Evolutionary conservation across 2,797 vertebrate species (phyloP).

Genomic region (Hoplostethus atlanticus): DNA sequence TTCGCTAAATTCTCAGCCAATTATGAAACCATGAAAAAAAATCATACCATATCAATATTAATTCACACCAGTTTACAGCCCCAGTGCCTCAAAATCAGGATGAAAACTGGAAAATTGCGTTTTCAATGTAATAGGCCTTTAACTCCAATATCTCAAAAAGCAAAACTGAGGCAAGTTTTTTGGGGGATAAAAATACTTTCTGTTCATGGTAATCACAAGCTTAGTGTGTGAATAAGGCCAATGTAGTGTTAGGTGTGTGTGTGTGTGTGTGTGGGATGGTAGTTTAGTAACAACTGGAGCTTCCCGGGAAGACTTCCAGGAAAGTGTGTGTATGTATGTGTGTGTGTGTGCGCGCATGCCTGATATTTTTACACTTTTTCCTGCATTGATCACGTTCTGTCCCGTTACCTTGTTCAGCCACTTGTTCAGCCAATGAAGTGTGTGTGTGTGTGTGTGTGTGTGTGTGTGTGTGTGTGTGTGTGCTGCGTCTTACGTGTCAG

Average conservation of each 20-base stretch:
- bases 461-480: neutral
- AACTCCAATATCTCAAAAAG: conserved; percentile 2
- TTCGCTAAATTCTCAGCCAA: too few relatives aligned
- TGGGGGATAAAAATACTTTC: conserved; percentile 1
- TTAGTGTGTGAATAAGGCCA: conserved; percentile 16
- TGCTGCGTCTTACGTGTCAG: conserved; percentile 54
- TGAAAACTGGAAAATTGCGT: too few relatives aligned
- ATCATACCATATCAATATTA: too few relatives aligned
- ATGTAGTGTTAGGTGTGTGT: conserved; percentile 45
- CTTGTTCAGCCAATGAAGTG: conserved; percentile 25
- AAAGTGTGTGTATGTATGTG: conserved; percentile 22
- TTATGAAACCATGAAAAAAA: too few relatives aligned
- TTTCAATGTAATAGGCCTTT: conserved; percentile 12
- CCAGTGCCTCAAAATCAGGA: too few relatives aligned
- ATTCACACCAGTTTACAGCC: too few relatives aligned
- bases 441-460: conserved; percentile 4
- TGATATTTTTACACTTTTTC: conserved; percentile 34
- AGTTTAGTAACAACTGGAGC: conserved; percentile 53
- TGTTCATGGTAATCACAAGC: conserved; percentile 45
- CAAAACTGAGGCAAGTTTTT: too few relatives aligned
- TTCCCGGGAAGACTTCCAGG: conserved; percentile 63
- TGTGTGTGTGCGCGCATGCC: conserved; percentile 11
- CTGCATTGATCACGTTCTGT: conserved; percentile 47
- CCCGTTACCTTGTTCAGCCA: neutral
- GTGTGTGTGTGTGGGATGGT: conserved; percentile 26